Evolutionary conservation across 1,140 invertebrate species (phyloP), one percentile per base, ranked within the genome.

Genomic region (Subanguina moxae): DNA sequence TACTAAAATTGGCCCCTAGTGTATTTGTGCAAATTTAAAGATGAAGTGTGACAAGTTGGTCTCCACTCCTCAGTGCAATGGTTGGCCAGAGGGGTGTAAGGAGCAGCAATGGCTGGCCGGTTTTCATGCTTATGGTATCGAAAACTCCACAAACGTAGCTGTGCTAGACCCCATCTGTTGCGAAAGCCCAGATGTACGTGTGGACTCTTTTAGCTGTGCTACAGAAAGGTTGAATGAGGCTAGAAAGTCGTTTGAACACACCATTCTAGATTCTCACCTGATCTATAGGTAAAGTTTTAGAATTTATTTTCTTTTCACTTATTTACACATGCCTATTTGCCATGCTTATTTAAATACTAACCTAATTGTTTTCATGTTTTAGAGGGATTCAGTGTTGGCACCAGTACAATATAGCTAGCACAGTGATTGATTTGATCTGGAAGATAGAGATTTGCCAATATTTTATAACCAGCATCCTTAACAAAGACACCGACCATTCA

Each of bases 361-460:
- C n/a, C n/a, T n/a, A n/a, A n/a, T n/a, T n/a, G n/a, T 38, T 38
- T 38, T 38, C 3, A 32, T 19, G 46, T 13, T 72, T 73, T 67
- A 73, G 78, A 45, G 80, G 80, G 45, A 45, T 82, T 27, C 77
- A 82, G 48, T 80, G 78, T 57, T 80, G 78, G 78, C 78, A 80
- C 67, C 78, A 80, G 58, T 80, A 80, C 57, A 67, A 77, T 38
- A 9, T 32, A 13, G 72, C 70, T n/a, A 71, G 72, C 8, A 78
- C 80, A 23, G 30, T 79, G 8, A 76, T 82, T 0, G 78, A 80
- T 63, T 62, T 80, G n/a, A 57, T 79, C n/a, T 80, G 74, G 74
- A 80, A 80, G 63, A 70, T 82, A 30, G 78, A 82, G 63, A 71
- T 80, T 0, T 80, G 78, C 42, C 80, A 79, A 52, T 72, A 52